phyloP scores from a whole-genome alignment of 1,140 invertebrate genomes.

The Nephila pilipes region DNA sequence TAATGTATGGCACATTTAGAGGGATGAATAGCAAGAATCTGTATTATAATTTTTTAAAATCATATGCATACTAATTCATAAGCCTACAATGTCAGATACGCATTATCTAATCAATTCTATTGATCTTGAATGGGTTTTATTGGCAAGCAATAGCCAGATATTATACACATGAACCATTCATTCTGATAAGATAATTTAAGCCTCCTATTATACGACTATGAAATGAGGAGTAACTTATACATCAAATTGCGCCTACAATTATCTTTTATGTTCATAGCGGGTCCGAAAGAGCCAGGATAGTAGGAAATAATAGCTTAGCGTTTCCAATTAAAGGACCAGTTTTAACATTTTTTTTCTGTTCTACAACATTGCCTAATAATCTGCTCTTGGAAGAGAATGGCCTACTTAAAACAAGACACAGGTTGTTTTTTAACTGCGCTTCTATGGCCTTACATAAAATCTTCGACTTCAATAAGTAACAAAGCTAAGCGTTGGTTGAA shows the following conservation, averaged over 20 bases:
- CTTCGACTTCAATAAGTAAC: background rate
- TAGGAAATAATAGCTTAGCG: background rate
- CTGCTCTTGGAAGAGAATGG: slow-evolving; percentile 10
- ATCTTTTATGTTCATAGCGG: slow-evolving; percentile 16
- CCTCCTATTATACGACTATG: slow-evolving; percentile 21
- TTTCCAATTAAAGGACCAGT: slow-evolving; percentile 50
- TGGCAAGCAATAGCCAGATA: background rate
- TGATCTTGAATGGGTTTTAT: background rate
- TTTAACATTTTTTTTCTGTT: slow-evolving; percentile 15
- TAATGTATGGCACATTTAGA: too few relatives aligned
- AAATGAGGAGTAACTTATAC: slow-evolving; percentile 25
- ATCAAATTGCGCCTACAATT: slow-evolving; percentile 24
- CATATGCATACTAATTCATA: background rate
- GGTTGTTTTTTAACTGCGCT: background rate
- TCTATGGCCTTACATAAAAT: slow-evolving; percentile 22
- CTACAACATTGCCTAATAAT: slow-evolving; percentile 5
- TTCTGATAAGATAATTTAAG: background rate
- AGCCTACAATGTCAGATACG: background rate
- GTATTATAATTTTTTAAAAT: background rate
- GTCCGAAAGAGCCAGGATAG: background rate
- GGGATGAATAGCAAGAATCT: too few relatives aligned
- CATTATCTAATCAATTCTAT: background rate
- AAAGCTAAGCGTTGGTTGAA: background rate
- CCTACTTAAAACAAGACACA: slow-evolving; percentile 41
- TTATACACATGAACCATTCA: background rate